Evolutionary conservation across 2,888 invertebrate genomes (phyloP), one percentile per base, ranked within the genome.

Genomic region (Drosophila rubida): DNA sequence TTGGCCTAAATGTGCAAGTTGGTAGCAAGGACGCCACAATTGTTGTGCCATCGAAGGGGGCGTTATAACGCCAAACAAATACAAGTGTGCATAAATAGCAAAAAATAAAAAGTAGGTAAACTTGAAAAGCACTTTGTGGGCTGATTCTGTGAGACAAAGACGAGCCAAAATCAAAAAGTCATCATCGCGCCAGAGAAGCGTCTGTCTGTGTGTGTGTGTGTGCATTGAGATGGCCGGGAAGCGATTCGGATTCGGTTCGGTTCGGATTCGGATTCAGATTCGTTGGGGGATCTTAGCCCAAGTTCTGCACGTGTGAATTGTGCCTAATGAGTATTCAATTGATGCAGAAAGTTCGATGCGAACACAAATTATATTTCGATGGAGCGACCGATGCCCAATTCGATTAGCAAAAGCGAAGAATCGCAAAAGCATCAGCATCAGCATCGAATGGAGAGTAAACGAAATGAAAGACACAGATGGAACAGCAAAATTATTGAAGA

Each of bases 291-390:
- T 66, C 62, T 60, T 44, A 37, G 49, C 22, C 42, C 4, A 2
- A 51, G 25, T 41, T 73, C 48, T 74, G 58, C 63, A 71, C 57
- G 76, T 79, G 75, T 75, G 82, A 85, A 84, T 82, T 82, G 82
- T 84, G 80, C 80, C 78, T 87, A 88, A 87, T 87, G 89, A 79
- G 87, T 70, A 80, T 87, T 87, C 86, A 87, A 87, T 87, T 69
- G 80, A 62, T 82, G 77, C 82, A 76, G 77, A 85, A 80, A 74
- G 72, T 75, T 57, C 35, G 54, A 59, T 32, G 11, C n/a, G 32
- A 32, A 32, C 77, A 77, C 64, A 83, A 81, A 82, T 75, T 73
- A 67, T 68, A 66, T 60, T 75, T 74, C 54, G 69, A 71, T 80
- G 44, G 69, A 59, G 39, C 70, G 57, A 39, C 44, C 67, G 84